A percentile compares a stretch with the other conserved stretches of the same genome.
These are phyloP conservation scores for Astatotilapia flaviijosephi DNA, from an alignment of 2,113 vertebrate genomes.

Conservation along the genomic window DNA sequence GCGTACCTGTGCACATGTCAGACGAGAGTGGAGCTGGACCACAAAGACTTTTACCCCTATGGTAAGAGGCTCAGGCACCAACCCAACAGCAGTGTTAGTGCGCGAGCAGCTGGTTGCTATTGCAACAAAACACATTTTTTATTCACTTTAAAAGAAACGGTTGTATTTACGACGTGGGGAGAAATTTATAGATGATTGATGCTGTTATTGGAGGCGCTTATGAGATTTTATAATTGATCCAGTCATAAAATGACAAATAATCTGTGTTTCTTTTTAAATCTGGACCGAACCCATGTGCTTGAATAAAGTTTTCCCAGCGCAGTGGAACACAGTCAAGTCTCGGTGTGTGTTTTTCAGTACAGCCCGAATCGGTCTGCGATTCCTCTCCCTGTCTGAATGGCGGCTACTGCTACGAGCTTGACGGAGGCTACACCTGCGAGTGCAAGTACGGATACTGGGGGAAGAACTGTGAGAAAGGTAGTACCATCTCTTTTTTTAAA, in stretches of 20 bases:
- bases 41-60: conserved; percentile 80
- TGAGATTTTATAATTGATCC: background rate
- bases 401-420: conserved; percentile 84
- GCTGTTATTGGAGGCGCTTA: background rate
- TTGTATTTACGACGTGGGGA: background rate
- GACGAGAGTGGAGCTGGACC: conserved; percentile 71
- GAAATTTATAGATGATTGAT: conserved; percentile 9
- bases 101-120: conserved; percentile 14
- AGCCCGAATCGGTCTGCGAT: conserved; percentile 88
- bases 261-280: background rate
- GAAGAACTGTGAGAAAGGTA: conserved; percentile 92
- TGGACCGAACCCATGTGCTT: background rate
- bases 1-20: conserved; percentile 94
- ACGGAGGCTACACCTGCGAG: conserved; percentile 84
- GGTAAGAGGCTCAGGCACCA: conserved; percentile 31
- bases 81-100: background rate
- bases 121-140: conserved; percentile 24
- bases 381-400: conserved; percentile 94
- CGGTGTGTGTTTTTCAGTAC: conserved; percentile 78
- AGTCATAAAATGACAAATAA: conserved; percentile 11
- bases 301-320: conserved; percentile 10
- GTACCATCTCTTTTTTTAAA: background rate
- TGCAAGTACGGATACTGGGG: conserved; percentile 87
- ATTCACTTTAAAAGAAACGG: background rate
- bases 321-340: conserved; percentile 66